Evolutionary conservation across 2,888 invertebrate species (phyloP).

Genomic region (Caenorhabditis sulstoni): DNA sequence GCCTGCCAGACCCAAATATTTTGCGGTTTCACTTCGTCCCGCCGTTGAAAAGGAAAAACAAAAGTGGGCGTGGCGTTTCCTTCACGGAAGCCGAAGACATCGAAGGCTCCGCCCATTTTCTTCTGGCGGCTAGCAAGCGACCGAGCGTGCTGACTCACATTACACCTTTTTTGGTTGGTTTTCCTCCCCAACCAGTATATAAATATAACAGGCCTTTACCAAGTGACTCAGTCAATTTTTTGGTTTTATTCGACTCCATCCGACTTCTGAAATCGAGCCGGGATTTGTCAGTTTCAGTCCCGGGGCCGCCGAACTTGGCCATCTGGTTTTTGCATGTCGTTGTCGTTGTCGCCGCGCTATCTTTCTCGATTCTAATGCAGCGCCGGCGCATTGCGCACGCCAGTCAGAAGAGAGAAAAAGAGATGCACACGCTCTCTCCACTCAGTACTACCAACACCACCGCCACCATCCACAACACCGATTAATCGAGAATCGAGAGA

Average conservation of each 20-base stretch:
- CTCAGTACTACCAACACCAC: neutral
- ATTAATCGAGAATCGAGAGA: neutral
- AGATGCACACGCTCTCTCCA: neutral
- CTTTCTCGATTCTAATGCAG: constrained; percentile 44
- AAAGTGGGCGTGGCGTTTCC: constrained; percentile 19
- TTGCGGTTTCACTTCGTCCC: neutral
- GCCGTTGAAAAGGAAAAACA: neutral
- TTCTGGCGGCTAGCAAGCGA: constrained; percentile 6
- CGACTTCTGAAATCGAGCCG: no score
- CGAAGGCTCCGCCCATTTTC: constrained; percentile 27
- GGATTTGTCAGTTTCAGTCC: no score
- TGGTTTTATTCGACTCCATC: no score
- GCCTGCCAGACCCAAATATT: constrained; percentile 1
- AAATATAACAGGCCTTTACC: no score
- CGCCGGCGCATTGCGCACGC: constrained; percentile 51
- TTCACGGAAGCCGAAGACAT: neutral
- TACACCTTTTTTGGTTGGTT: constrained; percentile 22
- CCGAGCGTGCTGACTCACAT: neutral
- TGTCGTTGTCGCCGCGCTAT: neutral
- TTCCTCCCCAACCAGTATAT: neutral
- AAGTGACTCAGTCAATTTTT: no score
- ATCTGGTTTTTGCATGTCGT: neutral
- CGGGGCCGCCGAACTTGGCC: no score
- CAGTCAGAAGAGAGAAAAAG: constrained; percentile 1
- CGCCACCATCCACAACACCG: neutral